A percentile compares a stretch with the other conserved stretches of the same genome.
Conservation (phyloP, 2,888 invertebrate species). For the Pilophorus perplexus region DNA sequence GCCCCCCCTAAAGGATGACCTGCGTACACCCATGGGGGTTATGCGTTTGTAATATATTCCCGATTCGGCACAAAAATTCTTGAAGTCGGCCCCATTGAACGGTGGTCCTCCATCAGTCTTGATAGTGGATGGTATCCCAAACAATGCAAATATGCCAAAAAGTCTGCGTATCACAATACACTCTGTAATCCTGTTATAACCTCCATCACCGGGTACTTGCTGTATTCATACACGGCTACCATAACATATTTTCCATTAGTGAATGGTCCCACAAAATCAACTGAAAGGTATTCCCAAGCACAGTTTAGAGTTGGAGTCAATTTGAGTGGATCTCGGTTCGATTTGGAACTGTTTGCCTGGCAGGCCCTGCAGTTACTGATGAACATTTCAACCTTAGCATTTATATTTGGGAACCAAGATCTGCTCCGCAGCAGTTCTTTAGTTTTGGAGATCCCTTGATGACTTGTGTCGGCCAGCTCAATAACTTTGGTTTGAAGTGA, state of each 20-base stretch:
- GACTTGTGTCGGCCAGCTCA: neutral
- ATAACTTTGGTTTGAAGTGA: neutral
- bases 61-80: neutral
- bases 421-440: constrained; percentile 2
- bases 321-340: neutral
- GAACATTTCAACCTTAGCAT: neutral
- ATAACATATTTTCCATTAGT: constrained; percentile 19
- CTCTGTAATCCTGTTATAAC: neutral
- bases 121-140: neutral
- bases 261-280: constrained; percentile 9
- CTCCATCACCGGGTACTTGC: constrained; percentile 7
- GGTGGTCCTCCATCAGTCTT: constrained; percentile 9
- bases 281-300: constrained; percentile 14
- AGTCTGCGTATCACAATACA: neutral
- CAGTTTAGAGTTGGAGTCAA: neutral
- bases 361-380: neutral
- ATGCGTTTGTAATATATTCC: neutral
- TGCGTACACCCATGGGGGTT: neutral
- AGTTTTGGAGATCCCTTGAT: constrained; percentile 1
- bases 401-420: neutral
- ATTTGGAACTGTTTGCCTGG: neutral
- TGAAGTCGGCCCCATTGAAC: neutral
- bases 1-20: too few relatives aligned
- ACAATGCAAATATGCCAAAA: neutral
- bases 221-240: constrained; percentile 8